Evolutionary conservation across 2,888 invertebrate genomes (phyloP), one percentile per base, ranked within the genome.

Genomic region (Incurvaria masculella): DNA sequence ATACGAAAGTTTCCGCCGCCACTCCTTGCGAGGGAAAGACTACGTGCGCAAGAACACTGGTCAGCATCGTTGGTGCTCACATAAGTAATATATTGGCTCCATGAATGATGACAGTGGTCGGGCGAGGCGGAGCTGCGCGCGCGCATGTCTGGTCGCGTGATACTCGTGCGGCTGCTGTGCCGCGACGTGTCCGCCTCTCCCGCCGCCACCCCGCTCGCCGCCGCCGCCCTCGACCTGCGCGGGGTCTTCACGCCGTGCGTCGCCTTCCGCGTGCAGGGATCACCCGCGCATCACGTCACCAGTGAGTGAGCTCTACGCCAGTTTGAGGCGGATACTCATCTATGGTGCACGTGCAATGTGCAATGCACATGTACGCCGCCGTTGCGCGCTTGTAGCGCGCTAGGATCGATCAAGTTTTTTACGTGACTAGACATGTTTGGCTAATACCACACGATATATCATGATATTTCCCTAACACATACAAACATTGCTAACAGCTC

Each of bases 231-330:
- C 51, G 79, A 80, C 51, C 59, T 81, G 57, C 66, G 83, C 55
- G 84, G 84, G 47, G 84, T 91, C 20, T 89, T 91, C 66, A 87
- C 89, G 2, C 92, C 92, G 0, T 94, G 93, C 62, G 89, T 93
- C 43, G 89, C 91, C 3, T 93, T 94, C 61, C 81, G 93, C 54
- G 87, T 93, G 6, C 91, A 90, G 56, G 94, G 94, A 46, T 87
- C 89, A 33, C 89, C 91, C 11, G 83, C 82, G 1, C 85, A 81
- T 63, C 79, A 82, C 59, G 65, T 79, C 8, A 82, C 73, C 54
- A 86, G 87, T 87, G 70, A 79, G 82, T n/a, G n/a, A n/a, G n/a
- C n/a, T n/a, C n/a, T n/a, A n/a, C n/a, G n/a, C n/a, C n/a, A n/a
- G n/a, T n/a, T n/a, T n/a, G n/a, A n/a, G n/a, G n/a, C n/a, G n/a